Evolutionary conservation across 2,888 invertebrate species (phyloP), one percentile per base, ranked within the genome.

Genomic region (Apamea sordens): DNA sequence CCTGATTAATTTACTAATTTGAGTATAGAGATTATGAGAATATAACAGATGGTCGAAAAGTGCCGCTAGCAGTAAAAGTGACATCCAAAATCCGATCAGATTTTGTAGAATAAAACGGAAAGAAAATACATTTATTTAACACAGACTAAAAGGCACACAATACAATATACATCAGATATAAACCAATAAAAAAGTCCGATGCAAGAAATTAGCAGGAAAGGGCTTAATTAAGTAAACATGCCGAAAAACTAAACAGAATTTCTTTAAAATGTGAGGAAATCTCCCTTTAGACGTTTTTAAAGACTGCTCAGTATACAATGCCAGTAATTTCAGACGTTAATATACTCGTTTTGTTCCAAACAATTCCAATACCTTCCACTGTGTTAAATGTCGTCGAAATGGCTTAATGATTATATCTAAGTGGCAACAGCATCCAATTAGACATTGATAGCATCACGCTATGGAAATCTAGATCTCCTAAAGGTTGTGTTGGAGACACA

Each of bases 1-100:
- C 76, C 78, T 80, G 83, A 88, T 86, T 86, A 86, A 81, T 83
- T 75, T 72, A 78, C 71, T 67, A 41, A 80, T 80, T 79, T 73
- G 18, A 41, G 67, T 76, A 61, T 61, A 72, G 64, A 82, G 56
- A 82, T 81, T 88, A 56, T 80, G 76, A 78, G 74, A 86, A 78
- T 68, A 69, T 64, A 76, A 32, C 53, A 76, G 76, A 84, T 77
- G 73, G 65, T 86, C 32, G 13, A 70, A 41, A 77, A 73, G 56
- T 80, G 73, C 77, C 77, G 84, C 80, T 82, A 70, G 50, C 53
- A 61, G 41, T 72, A 13, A 64, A 76, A 73, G 71, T 84, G 65
- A 80, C 83, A 76, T 59, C 5, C 1, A 59, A 59, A 5, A 56
- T 56, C 56, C n/a, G 4, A 56, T 11, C 56, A 56, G 11, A 24